phyloP scores from a whole-genome alignment of 2,113 vertebrate genomes.

The Xiphias gladius region DNA sequence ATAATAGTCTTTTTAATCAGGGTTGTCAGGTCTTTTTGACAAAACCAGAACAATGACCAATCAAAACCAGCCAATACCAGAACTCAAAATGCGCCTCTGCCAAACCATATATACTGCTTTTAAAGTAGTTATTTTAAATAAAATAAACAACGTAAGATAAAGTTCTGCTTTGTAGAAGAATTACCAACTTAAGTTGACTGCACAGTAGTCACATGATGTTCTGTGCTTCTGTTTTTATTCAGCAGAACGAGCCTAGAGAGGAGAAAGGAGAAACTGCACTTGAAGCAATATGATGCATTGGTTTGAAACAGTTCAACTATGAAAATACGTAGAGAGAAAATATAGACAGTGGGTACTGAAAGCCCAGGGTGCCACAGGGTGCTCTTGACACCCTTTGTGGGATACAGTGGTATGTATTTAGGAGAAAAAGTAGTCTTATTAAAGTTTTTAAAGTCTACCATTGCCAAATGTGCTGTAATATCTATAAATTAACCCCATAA shows the following conservation, averaged over 20 bases:
- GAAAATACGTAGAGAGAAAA: background rate
- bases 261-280: background rate
- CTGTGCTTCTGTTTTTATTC: background rate
- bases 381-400: background rate
- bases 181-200: background rate
- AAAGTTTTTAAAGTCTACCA: too few species aligned
- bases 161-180: background rate
- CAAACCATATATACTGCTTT: too few species aligned
- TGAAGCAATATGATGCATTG: background rate
- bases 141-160: too few species aligned
- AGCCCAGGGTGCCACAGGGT: background rate
- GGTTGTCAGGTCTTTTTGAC: too few species aligned
- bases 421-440: too few species aligned
- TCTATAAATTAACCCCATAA: too few species aligned
- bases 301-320: background rate
- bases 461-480: too few species aligned
- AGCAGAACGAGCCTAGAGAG: background rate
- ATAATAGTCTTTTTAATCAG: too few species aligned
- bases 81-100: too few species aligned
- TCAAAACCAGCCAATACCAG: too few species aligned
- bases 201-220: background rate
- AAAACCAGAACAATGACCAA: too few species aligned
- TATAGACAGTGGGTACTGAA: background rate
- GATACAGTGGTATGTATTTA: conserved; percentile 24
- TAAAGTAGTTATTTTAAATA: too few species aligned